These are phyloP conservation scores for Bombus impatiens DNA, from an alignment of 1,140 invertebrate genomes.

Conservation along the genomic window DNA sequence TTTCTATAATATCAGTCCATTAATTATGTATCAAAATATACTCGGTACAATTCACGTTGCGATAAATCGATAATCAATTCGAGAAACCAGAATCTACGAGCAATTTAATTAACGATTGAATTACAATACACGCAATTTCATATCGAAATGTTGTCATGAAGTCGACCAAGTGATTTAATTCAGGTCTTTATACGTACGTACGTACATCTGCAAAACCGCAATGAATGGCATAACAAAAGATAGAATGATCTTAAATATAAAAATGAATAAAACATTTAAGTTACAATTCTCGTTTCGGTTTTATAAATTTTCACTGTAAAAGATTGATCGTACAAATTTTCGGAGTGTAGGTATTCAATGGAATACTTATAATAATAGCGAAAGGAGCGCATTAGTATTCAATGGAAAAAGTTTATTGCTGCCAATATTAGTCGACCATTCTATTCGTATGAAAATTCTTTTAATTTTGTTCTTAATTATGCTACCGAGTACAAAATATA, in stretches of 20 bases:
- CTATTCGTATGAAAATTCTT: no score
- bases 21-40: constrained; percentile 16
- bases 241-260: background rate
- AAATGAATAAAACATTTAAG: background rate
- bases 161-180: background rate
- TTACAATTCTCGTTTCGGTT: no score
- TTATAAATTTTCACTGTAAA: no score
- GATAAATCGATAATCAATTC: background rate
- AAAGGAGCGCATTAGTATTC: no score
- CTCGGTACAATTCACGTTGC: background rate
- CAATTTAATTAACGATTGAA: constrained; percentile 12
- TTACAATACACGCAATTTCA: background rate
- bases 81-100: background rate
- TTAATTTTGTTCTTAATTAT: no score
- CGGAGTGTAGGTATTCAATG: no score
- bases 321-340: no score
- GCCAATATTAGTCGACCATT: no score
- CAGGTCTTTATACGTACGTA: no score
- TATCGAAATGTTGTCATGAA: background rate
- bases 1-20: background rate
- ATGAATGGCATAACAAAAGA: background rate
- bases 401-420: no score
- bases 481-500: no score
- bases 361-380: no score
- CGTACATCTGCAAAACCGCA: background rate